Conservation (phyloP, 2,113 vertebrate genomes). For the human region GRCh38 chr2:67757501-67758000, state of each 20-base stretch:
- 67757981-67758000: slow-evolving; percentile 85
- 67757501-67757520: slow-evolving; percentile 46
- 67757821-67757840: slow-evolving; percentile 86
- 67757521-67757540: slow-evolving; percentile 61
- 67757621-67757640: slow-evolving; percentile 18
- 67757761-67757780: slow-evolving; percentile 79
- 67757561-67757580: not conserved
- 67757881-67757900: slow-evolving; percentile 84
- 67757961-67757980: slow-evolving; percentile 88
- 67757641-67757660: slow-evolving; percentile 57
- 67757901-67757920: slow-evolving; percentile 83
- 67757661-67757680: slow-evolving; percentile 58
- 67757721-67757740: slow-evolving; percentile 75
- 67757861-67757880: slow-evolving; percentile 84
- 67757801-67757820: slow-evolving; percentile 76
- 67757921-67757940: slow-evolving; percentile 84
- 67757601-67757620: not conserved
- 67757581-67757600: not conserved
- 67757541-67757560: not conserved
- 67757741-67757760: slow-evolving; percentile 77
- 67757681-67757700: slow-evolving; percentile 76
- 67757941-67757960: slow-evolving; percentile 84
- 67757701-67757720: slow-evolving; percentile 78
- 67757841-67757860: slow-evolving; percentile 80
- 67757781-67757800: slow-evolving; percentile 80